Base-by-base conservation (phyloP, 2,797 vertebrate species). In the Myripristis murdjan region DNA sequence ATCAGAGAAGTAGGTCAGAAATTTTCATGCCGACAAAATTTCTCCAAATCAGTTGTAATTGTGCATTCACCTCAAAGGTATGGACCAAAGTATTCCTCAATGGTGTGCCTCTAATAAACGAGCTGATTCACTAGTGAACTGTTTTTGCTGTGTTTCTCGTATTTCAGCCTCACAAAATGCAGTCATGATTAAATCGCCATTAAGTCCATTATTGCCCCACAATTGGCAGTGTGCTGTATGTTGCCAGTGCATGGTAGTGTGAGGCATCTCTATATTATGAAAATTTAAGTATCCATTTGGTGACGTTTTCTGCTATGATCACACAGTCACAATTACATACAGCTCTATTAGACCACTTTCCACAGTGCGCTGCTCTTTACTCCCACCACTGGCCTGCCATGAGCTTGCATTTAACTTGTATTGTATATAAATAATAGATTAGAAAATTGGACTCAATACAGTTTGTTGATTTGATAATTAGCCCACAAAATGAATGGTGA, bases 81-180 rank as follows among this genome's bases (percentile, higher is more conserved):
- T 18, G 47, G 46, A 47, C 43, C 54, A 75, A 60, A 64, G 58
- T 73, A 58, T 86, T 73, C 79, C 80, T 85, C 81, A 88, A 89
- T 83, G 68, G 65, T 77, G 69, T 75, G 77, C 75, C 81, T 88
- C 77, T 73, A 69, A 63, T 79, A 86, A 91, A 87, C 82, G 86
- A 87, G 82, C 82, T 85, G 81, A 89, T 87, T 46, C 56, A 83
- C 79, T 86, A 89, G 24, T 8, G 14, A 53, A 3, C 82, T 83
- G 82, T 79, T 79, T 90, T 88, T 88, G 85, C 83, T 84, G 70
- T 88, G 77, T 85, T 88, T 85, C 85, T 88, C 82, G 84, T 64
- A 55, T 87, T 87, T 81, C 72, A 53, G 63, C 62, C 55, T 66
- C 85, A 88, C 77, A 86, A 85, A 88, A 89, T 91, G 87, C 81